Evolutionary conservation across 2,113 vertebrate species (phyloP), one percentile per base, ranked within the genome.

Genomic region (Dascyllus trimaculatus): DNA sequence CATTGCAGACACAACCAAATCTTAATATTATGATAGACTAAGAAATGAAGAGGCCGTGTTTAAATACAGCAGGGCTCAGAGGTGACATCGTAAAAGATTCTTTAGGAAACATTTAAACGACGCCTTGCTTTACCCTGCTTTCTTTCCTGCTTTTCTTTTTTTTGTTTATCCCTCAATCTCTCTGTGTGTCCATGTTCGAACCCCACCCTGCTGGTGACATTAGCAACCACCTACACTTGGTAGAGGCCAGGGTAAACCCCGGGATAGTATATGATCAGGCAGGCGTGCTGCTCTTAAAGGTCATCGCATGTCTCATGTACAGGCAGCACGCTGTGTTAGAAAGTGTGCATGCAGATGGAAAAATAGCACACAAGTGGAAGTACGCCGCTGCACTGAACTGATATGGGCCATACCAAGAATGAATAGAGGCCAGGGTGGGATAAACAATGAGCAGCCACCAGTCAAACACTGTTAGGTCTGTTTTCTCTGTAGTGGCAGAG

Each of bases 241-340:
- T 35, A 68, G 66, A 68, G 53, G 58, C 71, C 73, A 52, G n/a
- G 63, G 85, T 69, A 88, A 86, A 82, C n/a, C 71, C 70, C 29
- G 4, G 54, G 56, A 82, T 46, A 79, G 67, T 71, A 78, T 61
- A 62, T 18, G 48, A 80, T 25, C 75, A 81, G 75, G 82, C 70
- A 82, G 75, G 84, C 69, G 45, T 74, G 84, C 73, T 78, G 78
- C 63, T 89, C 24, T 73, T 67, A 88, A 91, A 90, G 89, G 85
- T 92, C 86, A 88, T 29, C 8, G n/a, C 71, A 75, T 53, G 78
- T 85, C 59, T 75, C 56, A 18, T 60, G 71, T 53, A 75, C 51
- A 56, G 25, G 21, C 19, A 56, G 46, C 75, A 56, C 1, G 13
- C 62, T 56, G 73, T 35, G 49, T 70, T 69, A 13, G 63, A 82